A percentile compares a stretch with the other conserved stretches of the same genome.
Evolutionary conservation across 2,113 vertebrate genomes (phyloP).

Genomic region (Hippocampus guttulatus): DNA sequence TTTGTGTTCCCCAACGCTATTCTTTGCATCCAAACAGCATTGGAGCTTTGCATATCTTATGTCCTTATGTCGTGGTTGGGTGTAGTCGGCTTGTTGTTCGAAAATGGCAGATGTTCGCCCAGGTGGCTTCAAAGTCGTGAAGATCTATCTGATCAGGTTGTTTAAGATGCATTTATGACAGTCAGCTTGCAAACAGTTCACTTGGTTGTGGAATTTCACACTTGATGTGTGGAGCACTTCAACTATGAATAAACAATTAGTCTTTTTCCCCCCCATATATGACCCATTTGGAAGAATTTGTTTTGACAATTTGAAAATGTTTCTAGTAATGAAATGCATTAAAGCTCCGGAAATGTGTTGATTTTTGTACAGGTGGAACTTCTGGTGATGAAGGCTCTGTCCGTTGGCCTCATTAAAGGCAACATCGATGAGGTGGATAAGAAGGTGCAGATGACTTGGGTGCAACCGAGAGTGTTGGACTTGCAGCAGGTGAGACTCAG

Average conservation of each 20-base stretch:
- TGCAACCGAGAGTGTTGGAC: slow-evolving; percentile 91
- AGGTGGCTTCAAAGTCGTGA: no score
- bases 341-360: neutral
- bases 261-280: neutral
- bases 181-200: no score
- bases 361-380: slow-evolving; percentile 82
- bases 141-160: no score
- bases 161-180: no score
- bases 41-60: no score
- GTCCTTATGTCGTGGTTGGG: no score
- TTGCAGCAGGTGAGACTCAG: slow-evolving; percentile 81
- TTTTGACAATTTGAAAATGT: neutral
- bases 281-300: neutral
- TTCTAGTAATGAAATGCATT: neutral
- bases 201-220: neutral
- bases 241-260: neutral
- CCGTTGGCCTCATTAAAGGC: slow-evolving; percentile 89
- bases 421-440: slow-evolving; percentile 96
- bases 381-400: slow-evolving; percentile 97
- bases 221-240: neutral
- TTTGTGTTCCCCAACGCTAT: no score
- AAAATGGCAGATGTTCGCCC: no score
- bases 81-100: no score
- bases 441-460: slow-evolving; percentile 98
- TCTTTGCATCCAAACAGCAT: no score